Evolutionary conservation across 1,140 invertebrate species (phyloP), one percentile per base, ranked within the genome.

Genomic region (Physella acuta): DNA sequence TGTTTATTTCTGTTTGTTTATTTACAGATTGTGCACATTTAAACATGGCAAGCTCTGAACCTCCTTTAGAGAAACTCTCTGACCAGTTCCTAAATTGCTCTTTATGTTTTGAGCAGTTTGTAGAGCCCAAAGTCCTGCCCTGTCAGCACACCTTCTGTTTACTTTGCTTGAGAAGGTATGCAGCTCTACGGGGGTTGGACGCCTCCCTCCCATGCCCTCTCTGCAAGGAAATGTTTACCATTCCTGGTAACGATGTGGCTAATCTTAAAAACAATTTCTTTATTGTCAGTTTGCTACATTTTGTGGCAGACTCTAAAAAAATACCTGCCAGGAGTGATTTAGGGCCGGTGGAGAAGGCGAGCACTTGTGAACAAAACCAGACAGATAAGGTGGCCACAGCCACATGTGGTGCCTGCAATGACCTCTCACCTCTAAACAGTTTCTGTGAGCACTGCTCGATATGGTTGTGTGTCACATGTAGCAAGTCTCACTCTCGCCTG

Each of bases 141-240:
- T 68, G 66, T 31, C 66, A 68, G 33, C 66, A 68, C 39, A 68
- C 66, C 0, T 68, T 68, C 37, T 68, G 66, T 51, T 51, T 68
- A 0, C 4, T 11, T 24, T 68, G 66, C 55, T 28, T 68, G 33
- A 58, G 39, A 60, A 49, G 37, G n/a, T 68, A 68, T 60, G 56
- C 60, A 37, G 56, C 52, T 49, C 17, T 39, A 8, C 1, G 34
- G 20, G 56, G 37, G 5, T 49, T 60, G 1, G 37, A 68, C 30
- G 16, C 17, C 11, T 44, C 66, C 31, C 0, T 68, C 24, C 66
- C 66, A 4, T 68, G 66, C 30, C 66, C 66, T 16, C 0, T 68
- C 24, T 68, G 66, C 33, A 68, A 60, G 51, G 66, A 68, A 49
- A 17, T 68, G 28, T 37, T 34, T 2, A n/a, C 36, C 2, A 60